Percentiles rank a stretch among this genome's conserved stretches.
Conservation (phyloP, 2,797 vertebrate species). For the Peromyscus aztecus region DNA sequence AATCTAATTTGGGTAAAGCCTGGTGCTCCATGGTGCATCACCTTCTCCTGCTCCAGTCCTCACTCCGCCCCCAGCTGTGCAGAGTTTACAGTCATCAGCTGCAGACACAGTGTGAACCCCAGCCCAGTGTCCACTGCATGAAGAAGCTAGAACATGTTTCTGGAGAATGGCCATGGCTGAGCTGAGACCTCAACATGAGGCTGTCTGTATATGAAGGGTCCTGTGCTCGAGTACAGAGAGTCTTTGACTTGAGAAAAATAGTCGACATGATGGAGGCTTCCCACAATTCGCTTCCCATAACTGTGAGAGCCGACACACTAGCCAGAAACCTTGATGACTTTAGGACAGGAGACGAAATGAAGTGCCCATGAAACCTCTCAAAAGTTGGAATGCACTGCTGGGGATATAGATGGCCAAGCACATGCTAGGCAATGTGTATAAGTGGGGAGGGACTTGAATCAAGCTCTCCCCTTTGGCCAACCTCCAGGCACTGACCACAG, state of each 20-base stretch:
- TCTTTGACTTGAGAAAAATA: background rate
- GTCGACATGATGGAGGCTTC: background rate
- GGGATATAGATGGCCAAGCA: background rate
- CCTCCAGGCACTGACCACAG: background rate
- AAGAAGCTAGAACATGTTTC: background rate
- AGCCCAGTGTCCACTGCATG: background rate
- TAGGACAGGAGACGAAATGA: background rate
- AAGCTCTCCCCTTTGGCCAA: background rate
- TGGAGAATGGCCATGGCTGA: background rate
- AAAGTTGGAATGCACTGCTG: no score
- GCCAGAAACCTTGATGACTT: background rate
- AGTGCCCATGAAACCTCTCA: background rate
- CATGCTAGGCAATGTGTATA: background rate
- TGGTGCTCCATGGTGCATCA: background rate
- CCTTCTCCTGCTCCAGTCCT: background rate
- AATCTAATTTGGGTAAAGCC: background rate
- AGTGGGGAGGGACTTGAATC: background rate
- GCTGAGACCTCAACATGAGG: background rate
- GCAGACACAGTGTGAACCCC: background rate
- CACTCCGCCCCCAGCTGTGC: background rate
- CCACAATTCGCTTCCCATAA: background rate
- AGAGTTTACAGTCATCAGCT: background rate
- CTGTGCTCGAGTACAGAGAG: background rate
- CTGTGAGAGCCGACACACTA: background rate
- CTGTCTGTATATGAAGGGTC: background rate